These are phyloP conservation scores for Eupithecia pulchellata DNA, from an alignment of 2,888 invertebrate genomes.

Conservation along the genomic window DNA sequence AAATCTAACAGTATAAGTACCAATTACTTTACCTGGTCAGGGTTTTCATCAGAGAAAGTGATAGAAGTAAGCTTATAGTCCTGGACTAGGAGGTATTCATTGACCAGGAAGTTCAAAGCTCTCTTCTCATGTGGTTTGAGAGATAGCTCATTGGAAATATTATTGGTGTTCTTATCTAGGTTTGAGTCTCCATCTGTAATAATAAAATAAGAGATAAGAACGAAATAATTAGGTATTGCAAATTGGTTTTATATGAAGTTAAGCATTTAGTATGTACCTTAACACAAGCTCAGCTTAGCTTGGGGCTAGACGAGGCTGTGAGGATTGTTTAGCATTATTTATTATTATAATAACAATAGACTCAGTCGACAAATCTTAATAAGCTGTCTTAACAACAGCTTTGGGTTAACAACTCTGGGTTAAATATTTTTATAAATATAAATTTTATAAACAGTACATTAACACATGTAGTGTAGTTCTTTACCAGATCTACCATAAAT, in stretches of 20 bases:
- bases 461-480: too few relatives aligned
- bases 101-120: slow-evolving; percentile 93
- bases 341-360: too few relatives aligned
- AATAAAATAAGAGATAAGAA: slow-evolving; percentile 29
- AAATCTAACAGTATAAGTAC: background rate
- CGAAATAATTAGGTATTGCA: slow-evolving; percentile 30
- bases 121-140: slow-evolving; percentile 93
- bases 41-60: slow-evolving; percentile 96
- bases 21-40: slow-evolving; percentile 88
- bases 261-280: too few relatives aligned
- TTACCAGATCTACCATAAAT: background rate
- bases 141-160: slow-evolving; percentile 66
- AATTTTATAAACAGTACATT: too few relatives aligned
- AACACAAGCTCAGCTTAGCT: too few relatives aligned
- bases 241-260: too few relatives aligned
- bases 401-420: too few relatives aligned
- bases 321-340: too few relatives aligned
- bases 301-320: too few relatives aligned
- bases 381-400: too few relatives aligned
- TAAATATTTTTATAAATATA: too few relatives aligned
- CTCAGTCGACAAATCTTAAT: too few relatives aligned
- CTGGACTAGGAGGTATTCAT: slow-evolving; percentile 92
- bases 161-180: slow-evolving; percentile 71
- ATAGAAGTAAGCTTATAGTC: slow-evolving; percentile 95
- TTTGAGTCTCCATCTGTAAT: slow-evolving; percentile 74